These are phyloP conservation scores for Sandelia bainsii DNA, from an alignment of 2,797 vertebrate genomes.

Conservation along the genomic window DNA sequence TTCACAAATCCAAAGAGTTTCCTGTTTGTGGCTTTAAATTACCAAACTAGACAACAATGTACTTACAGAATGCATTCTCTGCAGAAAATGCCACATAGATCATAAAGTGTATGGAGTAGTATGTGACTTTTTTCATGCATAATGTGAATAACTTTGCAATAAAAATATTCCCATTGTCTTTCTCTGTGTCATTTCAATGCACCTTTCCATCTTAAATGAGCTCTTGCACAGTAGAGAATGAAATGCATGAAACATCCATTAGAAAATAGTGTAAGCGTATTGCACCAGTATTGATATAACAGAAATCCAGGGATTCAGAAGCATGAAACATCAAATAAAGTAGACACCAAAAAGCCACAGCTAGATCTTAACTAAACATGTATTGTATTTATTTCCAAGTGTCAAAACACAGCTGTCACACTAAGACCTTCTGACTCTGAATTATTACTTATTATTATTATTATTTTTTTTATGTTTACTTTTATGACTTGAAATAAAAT, in stretches of 20 bases:
- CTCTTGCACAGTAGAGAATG: conserved; percentile 8
- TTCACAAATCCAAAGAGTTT: conserved; percentile 69
- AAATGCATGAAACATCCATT: conserved; percentile 26
- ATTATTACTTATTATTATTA: background rate
- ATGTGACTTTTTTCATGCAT: conserved; percentile 46
- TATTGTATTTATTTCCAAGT: conserved; percentile 28
- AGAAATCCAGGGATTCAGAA: conserved; percentile 30
- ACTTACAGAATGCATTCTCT: conserved; percentile 72
- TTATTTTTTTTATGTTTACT: conserved; percentile 6
- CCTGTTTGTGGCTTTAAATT: conserved; percentile 52
- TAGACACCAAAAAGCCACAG: conserved; percentile 46
- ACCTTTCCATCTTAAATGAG: conserved; percentile 13
- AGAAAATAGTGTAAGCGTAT: conserved; percentile 20
- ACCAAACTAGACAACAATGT: conserved; percentile 57
- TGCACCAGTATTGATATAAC: conserved; percentile 16
- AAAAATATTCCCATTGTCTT: conserved; percentile 15
- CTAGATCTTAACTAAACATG: conserved; percentile 45
- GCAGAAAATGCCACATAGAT: conserved; percentile 60
- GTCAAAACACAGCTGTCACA: conserved; percentile 25
- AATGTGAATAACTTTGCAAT: conserved; percentile 40
- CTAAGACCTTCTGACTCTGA: conserved; percentile 24
- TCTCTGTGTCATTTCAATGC: conserved; percentile 9
- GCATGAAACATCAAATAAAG: conserved; percentile 51
- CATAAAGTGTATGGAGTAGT: conserved; percentile 28
- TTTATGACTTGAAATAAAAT: conserved; percentile 24